phyloP scores from a whole-genome alignment of 2,888 invertebrate species.

The Poecilus cupreus region DNA sequence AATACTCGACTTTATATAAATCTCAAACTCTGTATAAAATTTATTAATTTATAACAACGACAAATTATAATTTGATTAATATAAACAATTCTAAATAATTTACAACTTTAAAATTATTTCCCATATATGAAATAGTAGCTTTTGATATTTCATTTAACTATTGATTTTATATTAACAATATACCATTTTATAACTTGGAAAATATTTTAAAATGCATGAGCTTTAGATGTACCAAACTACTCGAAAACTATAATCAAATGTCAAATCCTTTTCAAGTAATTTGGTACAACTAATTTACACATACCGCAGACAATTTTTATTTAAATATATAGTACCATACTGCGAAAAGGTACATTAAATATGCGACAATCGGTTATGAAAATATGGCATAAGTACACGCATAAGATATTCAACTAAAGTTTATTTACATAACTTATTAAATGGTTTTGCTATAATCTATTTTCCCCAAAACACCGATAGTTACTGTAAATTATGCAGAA shows the following conservation, averaged over 20 bases:
- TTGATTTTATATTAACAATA: background rate
- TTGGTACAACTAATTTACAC: background rate
- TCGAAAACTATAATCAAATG: background rate
- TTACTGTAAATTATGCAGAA: conserved; percentile 3
- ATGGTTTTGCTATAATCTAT: background rate
- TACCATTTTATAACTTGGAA: background rate
- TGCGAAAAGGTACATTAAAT: background rate
- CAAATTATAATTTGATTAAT: conserved; percentile 45
- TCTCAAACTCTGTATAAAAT: conserved; percentile 47
- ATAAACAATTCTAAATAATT: background rate
- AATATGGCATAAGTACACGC: conserved; percentile 45
- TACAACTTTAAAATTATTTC: conserved; percentile 32
- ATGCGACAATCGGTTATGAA: conserved; percentile 7
- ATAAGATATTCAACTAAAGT: background rate
- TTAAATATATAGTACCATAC: background rate
- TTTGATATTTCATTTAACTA: background rate
- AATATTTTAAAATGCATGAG: conserved; percentile 1
- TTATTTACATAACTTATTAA: conserved; percentile 13
- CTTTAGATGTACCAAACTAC: no score
- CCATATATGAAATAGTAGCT: conserved; percentile 6
- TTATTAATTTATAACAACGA: conserved; percentile 40
- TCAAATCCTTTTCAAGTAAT: background rate
- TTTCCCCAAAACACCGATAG: background rate
- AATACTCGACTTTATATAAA: conserved; percentile 15
- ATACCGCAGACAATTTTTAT: background rate